A percentile compares a stretch with the other conserved stretches of the same genome.
Evolutionary conservation across 2,113 vertebrate genomes (phyloP).

Genomic region (Cochlearius cochlearius): DNA sequence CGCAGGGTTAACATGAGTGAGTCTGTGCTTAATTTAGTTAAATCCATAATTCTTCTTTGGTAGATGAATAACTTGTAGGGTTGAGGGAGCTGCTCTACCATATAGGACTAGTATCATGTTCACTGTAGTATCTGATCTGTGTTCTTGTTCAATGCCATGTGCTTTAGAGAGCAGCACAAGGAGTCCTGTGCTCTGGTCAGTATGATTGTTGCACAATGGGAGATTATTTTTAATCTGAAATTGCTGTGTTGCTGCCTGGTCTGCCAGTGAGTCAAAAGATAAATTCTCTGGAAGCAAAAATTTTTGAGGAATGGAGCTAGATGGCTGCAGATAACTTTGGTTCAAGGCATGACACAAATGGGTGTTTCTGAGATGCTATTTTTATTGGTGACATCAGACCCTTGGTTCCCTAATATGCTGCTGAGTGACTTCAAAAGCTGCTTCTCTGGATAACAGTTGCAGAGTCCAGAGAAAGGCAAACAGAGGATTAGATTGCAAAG

Average conservation of each 20-base stretch:
- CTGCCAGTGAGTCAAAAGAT: neutral
- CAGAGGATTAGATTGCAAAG: neutral
- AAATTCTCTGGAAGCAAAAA: neutral
- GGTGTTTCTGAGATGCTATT: neutral
- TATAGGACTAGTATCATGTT: rapidly evolving
- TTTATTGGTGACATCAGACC: neutral
- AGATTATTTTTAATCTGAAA: neutral
- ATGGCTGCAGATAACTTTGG: neutral
- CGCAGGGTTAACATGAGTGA: neutral
- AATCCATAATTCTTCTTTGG: neutral
- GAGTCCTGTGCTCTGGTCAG: neutral
- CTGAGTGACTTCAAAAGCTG: conserved; percentile 3
- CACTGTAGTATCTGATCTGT: rapidly evolving
- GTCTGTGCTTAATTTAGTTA: neutral
- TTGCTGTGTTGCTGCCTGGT: neutral
- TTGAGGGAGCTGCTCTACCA: neutral
- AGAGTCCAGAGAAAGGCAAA: neutral
- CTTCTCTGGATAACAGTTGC: neutral
- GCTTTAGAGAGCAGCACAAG: neutral
- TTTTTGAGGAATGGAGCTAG: neutral
- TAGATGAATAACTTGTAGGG: neutral
- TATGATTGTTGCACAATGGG: neutral
- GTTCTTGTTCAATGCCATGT: rapidly evolving
- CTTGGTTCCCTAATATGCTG: neutral
- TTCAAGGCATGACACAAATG: neutral